Conservation (phyloP, 2,888 invertebrate species). For the Villa cingulata region DNA sequence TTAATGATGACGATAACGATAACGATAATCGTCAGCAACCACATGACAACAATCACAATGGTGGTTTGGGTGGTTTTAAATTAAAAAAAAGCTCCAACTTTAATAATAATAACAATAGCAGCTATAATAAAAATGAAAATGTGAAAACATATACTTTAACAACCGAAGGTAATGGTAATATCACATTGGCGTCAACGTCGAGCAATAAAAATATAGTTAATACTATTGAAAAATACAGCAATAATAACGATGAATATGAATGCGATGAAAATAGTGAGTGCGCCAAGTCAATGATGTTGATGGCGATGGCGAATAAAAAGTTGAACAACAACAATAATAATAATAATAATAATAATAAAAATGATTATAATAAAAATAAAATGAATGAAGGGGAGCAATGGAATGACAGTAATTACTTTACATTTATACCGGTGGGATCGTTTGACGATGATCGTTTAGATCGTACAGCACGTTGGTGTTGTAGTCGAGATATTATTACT, state of each 20-base stretch:
- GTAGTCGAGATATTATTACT: not conserved
- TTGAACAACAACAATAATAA: too few relatives aligned
- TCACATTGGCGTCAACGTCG: too few relatives aligned
- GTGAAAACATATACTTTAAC: too few relatives aligned
- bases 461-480: conserved; percentile 2
- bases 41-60: too few relatives aligned
- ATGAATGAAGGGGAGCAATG: conserved; percentile 13
- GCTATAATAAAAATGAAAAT: too few relatives aligned
- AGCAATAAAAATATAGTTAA: not conserved
- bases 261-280: not conserved
- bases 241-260: not conserved
- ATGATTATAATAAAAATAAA: conserved; percentile 17
- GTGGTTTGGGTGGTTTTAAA: too few relatives aligned
- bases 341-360: not conserved
- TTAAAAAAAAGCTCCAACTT: too few relatives aligned
- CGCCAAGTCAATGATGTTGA: not conserved
- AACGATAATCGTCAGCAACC: too few relatives aligned
- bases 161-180: too few relatives aligned
- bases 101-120: too few relatives aligned
- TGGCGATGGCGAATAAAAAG: not conserved
- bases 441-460: not conserved
- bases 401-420: conserved; percentile 18
- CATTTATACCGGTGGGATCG: conserved; percentile 17
- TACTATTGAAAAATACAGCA: not conserved
- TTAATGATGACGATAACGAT: too few relatives aligned